phyloP scores from a whole-genome alignment of 2,113 vertebrate genomes.

The Paratilapia polleni region DNA sequence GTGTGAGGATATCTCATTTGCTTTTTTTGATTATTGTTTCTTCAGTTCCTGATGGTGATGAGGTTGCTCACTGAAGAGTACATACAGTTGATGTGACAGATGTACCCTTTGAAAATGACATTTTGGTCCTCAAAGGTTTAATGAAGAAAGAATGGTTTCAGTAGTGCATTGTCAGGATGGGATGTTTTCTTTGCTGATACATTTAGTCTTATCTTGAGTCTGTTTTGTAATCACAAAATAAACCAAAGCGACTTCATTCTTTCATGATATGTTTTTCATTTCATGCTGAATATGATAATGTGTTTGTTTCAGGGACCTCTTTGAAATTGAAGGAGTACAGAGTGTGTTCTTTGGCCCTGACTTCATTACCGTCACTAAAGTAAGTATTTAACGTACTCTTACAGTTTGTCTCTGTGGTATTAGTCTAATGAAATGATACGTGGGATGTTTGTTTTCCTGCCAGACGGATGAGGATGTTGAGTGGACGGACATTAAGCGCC shows the following conservation, averaged over 20 bases:
- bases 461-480: constrained; percentile 81
- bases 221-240: not conserved
- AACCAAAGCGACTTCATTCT: not conserved
- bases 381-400: constrained; percentile 43
- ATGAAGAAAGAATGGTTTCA: not conserved
- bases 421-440: not conserved
- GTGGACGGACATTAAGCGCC: constrained; percentile 79
- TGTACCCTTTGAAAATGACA: not conserved
- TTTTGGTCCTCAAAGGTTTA: not conserved
- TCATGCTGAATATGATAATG: not conserved
- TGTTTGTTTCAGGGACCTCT: constrained; percentile 76
- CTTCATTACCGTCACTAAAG: constrained; percentile 86
- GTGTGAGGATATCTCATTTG: not conserved
- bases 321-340: constrained; percentile 85
- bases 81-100: not conserved
- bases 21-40: not conserved
- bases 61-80: not conserved
- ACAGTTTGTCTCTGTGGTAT: not conserved
- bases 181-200: not conserved
- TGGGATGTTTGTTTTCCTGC: constrained; percentile 15
- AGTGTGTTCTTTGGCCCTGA: constrained; percentile 86
- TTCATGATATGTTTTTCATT: not conserved
- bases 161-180: not conserved
- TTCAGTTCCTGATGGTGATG: not conserved
- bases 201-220: not conserved